Conservation (phyloP, 1,140 invertebrate species). For the Cylas formicarius region DNA sequence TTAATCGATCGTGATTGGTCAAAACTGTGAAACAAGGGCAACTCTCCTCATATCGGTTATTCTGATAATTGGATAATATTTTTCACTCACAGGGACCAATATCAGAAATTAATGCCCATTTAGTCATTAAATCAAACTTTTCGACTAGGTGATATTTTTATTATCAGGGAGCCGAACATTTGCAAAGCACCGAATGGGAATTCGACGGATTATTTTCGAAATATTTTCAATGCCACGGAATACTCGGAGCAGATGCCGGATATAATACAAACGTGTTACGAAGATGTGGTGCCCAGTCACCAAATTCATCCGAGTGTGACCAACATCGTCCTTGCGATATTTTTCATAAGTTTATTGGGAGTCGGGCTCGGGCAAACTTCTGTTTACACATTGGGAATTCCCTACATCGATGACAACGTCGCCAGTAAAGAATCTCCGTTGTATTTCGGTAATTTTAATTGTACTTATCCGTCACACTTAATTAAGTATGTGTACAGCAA, state of each 20-base stretch:
- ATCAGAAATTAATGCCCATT: not conserved
- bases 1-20: too few relatives aligned
- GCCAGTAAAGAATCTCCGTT: conserved; percentile 85
- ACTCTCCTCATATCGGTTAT: too few relatives aligned
- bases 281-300: conserved; percentile 52
- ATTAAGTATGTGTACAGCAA: too few relatives aligned
- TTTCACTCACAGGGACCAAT: too few relatives aligned
- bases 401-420: conserved; percentile 91
- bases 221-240: conserved; percentile 13
- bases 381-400: conserved; percentile 87
- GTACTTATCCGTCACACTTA: not conserved
- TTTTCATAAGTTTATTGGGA: conserved; percentile 78
- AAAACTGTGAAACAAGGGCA: too few relatives aligned
- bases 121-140: not conserved
- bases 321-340: conserved; percentile 72
- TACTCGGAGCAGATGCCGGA: conserved; percentile 30
- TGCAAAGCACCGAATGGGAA: conserved; percentile 27
- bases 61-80: too few relatives aligned
- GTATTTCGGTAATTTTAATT: conserved; percentile 69
- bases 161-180: conserved; percentile 32
- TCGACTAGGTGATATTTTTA: not conserved
- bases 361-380: conserved; percentile 91
- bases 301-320: conserved; percentile 67
- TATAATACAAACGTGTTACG: conserved; percentile 47
- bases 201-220: conserved; percentile 9